phyloP scores from a whole-genome alignment of 2,888 invertebrate genomes.

The Xanthostigma xanthostigma region DNA sequence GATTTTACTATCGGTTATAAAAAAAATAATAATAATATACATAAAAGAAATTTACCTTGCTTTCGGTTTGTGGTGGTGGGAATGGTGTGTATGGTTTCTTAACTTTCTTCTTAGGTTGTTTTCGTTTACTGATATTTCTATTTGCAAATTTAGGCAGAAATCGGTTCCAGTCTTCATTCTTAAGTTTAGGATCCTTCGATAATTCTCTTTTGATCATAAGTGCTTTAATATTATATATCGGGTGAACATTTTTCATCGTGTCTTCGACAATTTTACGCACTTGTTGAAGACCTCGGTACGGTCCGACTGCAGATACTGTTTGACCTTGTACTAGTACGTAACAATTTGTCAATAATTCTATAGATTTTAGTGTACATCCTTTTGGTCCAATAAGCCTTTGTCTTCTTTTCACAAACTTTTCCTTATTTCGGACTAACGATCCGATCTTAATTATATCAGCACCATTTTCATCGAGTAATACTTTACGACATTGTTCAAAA shows the following conservation, averaged over 20 bases:
- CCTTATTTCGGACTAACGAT: slow-evolving; percentile 74
- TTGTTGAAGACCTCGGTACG: slow-evolving; percentile 78
- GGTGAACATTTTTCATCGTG: slow-evolving; percentile 98
- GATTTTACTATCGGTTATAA: no score
- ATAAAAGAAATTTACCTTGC: slow-evolving; percentile 44
- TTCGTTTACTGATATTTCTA: slow-evolving; percentile 77
- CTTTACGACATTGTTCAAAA: slow-evolving; percentile 82
- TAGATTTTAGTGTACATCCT: slow-evolving; percentile 94
- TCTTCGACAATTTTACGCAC: slow-evolving; percentile 85
- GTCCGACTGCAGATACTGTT: slow-evolving; percentile 93
- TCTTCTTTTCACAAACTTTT: slow-evolving; percentile 87
- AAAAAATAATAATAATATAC: no score
- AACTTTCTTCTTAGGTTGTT: slow-evolving; percentile 74
- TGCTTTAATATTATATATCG: slow-evolving; percentile 94
- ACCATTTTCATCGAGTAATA: slow-evolving; percentile 76
- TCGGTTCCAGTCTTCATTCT: slow-evolving; percentile 90
- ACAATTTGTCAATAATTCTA: slow-evolving; percentile 90
- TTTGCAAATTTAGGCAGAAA: slow-evolving; percentile 86
- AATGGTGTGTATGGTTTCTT: slow-evolving; percentile 96
- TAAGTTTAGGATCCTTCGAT: slow-evolving; percentile 80
- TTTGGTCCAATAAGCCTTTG: slow-evolving; percentile 93
- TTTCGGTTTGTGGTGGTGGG: slow-evolving; percentile 85
- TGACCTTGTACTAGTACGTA: slow-evolving; percentile 95
- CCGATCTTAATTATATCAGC: slow-evolving; percentile 97
- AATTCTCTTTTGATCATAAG: slow-evolving; percentile 95